Percentiles rank a stretch among this genome's conserved stretches.
Conservation (phyloP, 64 coral and sea anemone genomes). For the Dendronephthya gigantea region DNA sequence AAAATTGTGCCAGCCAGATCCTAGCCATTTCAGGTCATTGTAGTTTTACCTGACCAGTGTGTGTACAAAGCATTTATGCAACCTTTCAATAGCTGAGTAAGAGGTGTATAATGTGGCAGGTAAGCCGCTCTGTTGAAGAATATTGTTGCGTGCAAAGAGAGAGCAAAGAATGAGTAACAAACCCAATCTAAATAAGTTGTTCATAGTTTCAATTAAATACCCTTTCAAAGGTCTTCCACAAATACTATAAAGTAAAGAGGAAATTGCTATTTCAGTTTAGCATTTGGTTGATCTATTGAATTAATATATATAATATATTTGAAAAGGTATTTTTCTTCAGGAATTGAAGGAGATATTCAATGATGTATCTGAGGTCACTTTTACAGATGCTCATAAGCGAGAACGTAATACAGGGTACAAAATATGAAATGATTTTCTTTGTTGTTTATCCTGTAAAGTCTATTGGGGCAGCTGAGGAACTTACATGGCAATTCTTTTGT, state of each 20-base stretch:
- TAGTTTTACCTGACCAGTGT: not conserved
- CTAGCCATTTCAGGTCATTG: not conserved
- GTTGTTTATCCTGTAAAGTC: not conserved
- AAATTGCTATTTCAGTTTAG: too few relatives aligned
- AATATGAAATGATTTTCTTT: not conserved
- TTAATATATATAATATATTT: not conserved
- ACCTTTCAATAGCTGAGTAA: not conserved
- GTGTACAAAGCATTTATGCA: not conserved
- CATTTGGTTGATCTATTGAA: not conserved
- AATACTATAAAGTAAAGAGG: too few relatives aligned
- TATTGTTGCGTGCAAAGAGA: not conserved
- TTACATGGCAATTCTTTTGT: not conserved
- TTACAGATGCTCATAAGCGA: slow-evolving; percentile 94
- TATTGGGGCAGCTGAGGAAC: not conserved
- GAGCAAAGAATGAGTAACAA: not conserved
- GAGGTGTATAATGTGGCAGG: not conserved
- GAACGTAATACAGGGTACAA: slow-evolving; percentile 77
- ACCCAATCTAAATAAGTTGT: too few relatives aligned
- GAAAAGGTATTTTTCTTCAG: slow-evolving; percentile 17
- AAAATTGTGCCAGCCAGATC: not conserved
- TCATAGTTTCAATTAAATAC: too few relatives aligned
- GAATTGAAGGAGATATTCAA: slow-evolving; percentile 92
- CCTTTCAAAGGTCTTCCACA: too few relatives aligned
- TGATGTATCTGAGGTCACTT: slow-evolving; percentile 87
- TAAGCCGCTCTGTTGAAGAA: not conserved